phyloP scores from a whole-genome alignment of 2,113 vertebrate genomes.

The Tetraodon nigroviridis region DNA sequence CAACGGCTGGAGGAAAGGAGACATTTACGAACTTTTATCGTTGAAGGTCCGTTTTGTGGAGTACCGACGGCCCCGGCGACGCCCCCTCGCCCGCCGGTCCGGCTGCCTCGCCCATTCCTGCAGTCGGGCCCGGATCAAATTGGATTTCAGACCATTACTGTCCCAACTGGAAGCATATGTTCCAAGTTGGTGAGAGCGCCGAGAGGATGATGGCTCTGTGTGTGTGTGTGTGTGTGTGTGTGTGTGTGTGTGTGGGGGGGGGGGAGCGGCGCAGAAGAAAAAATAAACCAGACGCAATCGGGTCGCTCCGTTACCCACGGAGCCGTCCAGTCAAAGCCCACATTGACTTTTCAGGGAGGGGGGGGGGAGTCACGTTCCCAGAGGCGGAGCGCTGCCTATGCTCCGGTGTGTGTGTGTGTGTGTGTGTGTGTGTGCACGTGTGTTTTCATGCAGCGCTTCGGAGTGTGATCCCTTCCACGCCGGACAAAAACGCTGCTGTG shows the following conservation, averaged over 20 bases:
- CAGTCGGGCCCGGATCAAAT: conserved; percentile 55
- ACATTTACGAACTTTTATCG: conserved; percentile 3
- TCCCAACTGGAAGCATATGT: conserved; percentile 66
- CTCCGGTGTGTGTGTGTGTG: conserved; percentile 3
- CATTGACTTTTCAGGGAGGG: conserved; percentile 58
- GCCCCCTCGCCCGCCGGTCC: conserved; percentile 9
- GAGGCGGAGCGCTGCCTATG: conserved; percentile 35
- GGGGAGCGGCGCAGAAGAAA: conserved; percentile 33
- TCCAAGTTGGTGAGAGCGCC: conserved; percentile 64
- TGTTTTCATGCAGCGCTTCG: conserved; percentile 49
- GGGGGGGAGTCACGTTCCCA: conserved; percentile 62
- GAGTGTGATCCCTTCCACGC: conserved; percentile 41
- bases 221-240: no score
- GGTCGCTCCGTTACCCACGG: conserved; percentile 22
- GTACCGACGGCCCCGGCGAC: no score
- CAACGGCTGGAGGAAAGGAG: neutral
- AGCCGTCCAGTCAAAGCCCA: conserved; percentile 39
- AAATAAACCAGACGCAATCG: conserved; percentile 59
- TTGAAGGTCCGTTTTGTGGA: no score
- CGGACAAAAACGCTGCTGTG: conserved; percentile 56
- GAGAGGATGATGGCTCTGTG: conserved; percentile 35
- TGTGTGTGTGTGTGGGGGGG: conserved; percentile 8
- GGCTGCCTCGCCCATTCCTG: conserved; percentile 20
- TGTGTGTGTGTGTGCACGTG: conserved; percentile 15
- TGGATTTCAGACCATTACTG: conserved; percentile 59